Evolutionary conservation across 2,797 vertebrate genomes (phyloP).

Genomic region (Hypotaenidia okinawae): DNA sequence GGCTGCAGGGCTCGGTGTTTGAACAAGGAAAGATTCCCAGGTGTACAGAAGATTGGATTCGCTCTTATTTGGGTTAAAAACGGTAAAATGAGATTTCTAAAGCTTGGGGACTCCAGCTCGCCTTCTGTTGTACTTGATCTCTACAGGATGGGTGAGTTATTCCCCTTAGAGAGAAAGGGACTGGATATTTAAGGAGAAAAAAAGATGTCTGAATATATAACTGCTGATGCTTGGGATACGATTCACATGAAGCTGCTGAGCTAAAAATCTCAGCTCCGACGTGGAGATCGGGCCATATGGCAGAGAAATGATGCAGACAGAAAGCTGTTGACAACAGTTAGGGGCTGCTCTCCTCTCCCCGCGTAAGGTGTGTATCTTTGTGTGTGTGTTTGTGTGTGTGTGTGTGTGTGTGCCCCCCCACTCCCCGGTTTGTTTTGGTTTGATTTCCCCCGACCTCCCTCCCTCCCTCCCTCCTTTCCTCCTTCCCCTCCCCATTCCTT

Average conservation of each 20-base stretch:
- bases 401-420: not conserved
- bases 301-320: slow-evolving; percentile 70
- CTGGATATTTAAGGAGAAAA: slow-evolving; percentile 37
- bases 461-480: not conserved
- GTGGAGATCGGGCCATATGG: slow-evolving; percentile 57
- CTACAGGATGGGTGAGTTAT: slow-evolving; percentile 65
- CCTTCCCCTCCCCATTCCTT: not conserved
- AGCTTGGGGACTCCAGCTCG: slow-evolving; percentile 59
- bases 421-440: slow-evolving; percentile 41
- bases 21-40: slow-evolving; percentile 74
- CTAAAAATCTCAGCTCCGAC: slow-evolving; percentile 15
- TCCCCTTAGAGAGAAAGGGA: slow-evolving; percentile 50
- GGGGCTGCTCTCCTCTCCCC: slow-evolving; percentile 32
- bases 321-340: slow-evolving; percentile 67
- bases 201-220: slow-evolving; percentile 17
- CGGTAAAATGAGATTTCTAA: slow-evolving; percentile 68
- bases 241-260: slow-evolving; percentile 31
- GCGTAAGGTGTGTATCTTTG: slow-evolving; percentile 31
- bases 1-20: slow-evolving; percentile 81
- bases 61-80: slow-evolving; percentile 65
- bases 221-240: slow-evolving; percentile 36
- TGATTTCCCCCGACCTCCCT: not conserved
- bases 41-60: slow-evolving; percentile 63
- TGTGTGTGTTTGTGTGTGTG: too few relatives aligned
- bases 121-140: slow-evolving; percentile 47